Base-by-base conservation (phyloP, 2,888 invertebrate species). In the Agrenia bidenticulata region DNA sequence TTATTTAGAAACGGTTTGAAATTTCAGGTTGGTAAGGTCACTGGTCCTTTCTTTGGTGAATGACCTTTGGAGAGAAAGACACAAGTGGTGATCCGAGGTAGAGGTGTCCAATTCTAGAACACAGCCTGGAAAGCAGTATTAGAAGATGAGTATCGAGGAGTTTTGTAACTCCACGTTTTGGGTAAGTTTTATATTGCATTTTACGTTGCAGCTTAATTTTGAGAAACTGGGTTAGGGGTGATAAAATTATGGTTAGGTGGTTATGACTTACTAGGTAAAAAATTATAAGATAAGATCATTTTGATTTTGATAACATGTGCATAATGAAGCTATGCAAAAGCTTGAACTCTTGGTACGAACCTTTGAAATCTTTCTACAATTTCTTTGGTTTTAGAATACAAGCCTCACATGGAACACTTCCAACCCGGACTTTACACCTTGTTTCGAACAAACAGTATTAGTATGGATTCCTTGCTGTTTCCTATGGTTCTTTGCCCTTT, bases 371-470 rank as follows among this genome's bases (percentile, higher is more conserved):
- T 26, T 41, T 42, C 2, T 24, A 11, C 17, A 19, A 23, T 41
- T 41, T 41, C n/a, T 39, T 32, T 19, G 7, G 75, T 84, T 85
- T 73, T 83, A 96, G 96, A 87, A 94, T 82, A 78, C 81, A 71
- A 84, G 86, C 75, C 78, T 87, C 76, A 87, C 92, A 63, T 94
- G 94, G 94, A 79, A 89, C 78, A 89, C 94, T 78, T 89, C 94
- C 15, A 77, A 79, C 55, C 83, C 83, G 1, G 77, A 81, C 63
- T 80, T 84, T 65, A 82, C 83, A 26, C 77, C 78, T 63, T 84
- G 84, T 75, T 83, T 83, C 76, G 80, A 82, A 74, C 78, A 81
- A 66, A 83, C 83, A 0, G 78, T 82, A 1, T 75, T 84, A 24
- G 78, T 81, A 15, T 84, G 83, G 83, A 77, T 80, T 5, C 84